Base-by-base conservation (phyloP, 2,797 vertebrate genomes). In the Melanotaenia trifasciata region DNA sequence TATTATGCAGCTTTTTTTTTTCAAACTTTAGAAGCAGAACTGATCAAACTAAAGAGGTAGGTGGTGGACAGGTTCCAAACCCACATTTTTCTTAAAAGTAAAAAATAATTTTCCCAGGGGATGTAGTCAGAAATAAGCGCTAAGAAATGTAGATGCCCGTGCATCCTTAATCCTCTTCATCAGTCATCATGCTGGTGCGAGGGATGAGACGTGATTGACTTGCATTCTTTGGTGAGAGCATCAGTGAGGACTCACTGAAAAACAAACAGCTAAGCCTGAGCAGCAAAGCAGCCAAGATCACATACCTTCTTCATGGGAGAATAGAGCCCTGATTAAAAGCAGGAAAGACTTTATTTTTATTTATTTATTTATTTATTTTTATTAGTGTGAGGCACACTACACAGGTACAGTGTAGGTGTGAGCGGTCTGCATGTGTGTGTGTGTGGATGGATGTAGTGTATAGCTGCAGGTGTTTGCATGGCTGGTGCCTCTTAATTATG, bases 371-470 rank as follows among this genome's bases (percentile, higher is more conserved):
- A 26, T 26, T 26, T 26, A 26, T 26, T 26, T 91, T 92, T 90
- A 89, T 90, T 83, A 78, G 84, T 74, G 81, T 74, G 67, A 83
- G 78, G 72, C 66, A 72, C 84, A 89, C 83, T 30, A 30, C 84
- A 84, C 84, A 87, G 78, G 64, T 66, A 43, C 66, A 67, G 80
- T 53, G 65, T 85, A 88, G 89, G 90, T 92, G 85, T 79, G 79
- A 81, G 36, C 59, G 69, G 54, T 67, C 76, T 76, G 64, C 63
- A 33, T 62, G 62, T 65, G 76, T 76, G 72, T 30, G 38, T 65
- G 76, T 73, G 72, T 30, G 40, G 56, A 70, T 70, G 75, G 22
- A 28, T 43, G 81, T 9, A 24, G 38, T 40, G 38, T 40, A 11
- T 59, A 63, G 30, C 13, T 74, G 74, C 70, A 80, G 74, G 64